phyloP scores from a whole-genome alignment of 1,140 invertebrate species.

The Potamilus streckersoni region DNA sequence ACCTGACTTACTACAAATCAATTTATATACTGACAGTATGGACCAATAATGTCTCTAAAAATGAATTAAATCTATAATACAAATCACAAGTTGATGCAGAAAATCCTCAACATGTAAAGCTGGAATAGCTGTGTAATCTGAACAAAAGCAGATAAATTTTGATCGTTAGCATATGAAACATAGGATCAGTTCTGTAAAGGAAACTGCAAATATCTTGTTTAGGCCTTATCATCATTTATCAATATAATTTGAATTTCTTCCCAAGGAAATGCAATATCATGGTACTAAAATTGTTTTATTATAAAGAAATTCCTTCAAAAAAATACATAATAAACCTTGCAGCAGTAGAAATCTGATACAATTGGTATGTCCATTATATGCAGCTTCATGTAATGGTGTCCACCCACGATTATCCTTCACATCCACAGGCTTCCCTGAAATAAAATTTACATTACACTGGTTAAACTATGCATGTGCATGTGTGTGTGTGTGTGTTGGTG shows the following conservation, averaged over 20 bases:
- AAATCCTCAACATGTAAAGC: no score
- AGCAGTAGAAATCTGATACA: conserved; percentile 58
- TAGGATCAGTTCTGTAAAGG: background rate
- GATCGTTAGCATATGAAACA: background rate
- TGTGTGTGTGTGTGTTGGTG: no score
- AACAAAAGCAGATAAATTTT: background rate
- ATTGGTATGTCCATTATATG: conserved; percentile 51
- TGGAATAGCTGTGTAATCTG: background rate
- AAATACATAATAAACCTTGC: conserved; percentile 33
- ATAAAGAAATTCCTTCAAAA: background rate
- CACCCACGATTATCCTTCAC: conserved; percentile 68
- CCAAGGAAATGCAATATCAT: background rate
- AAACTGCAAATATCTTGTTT: background rate
- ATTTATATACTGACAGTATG: no score
- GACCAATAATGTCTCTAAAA: no score
- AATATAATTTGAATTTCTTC: background rate
- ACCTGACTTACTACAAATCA: no score
- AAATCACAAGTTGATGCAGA: no score
- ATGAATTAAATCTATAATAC: no score
- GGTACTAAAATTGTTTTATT: background rate
- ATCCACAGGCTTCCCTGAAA: conserved; percentile 59
- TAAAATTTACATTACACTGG: background rate
- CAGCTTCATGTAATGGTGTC: conserved; percentile 67
- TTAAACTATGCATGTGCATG: no score
- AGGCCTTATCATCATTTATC: background rate